Evolutionary conservation across 2,888 invertebrate genomes (phyloP), one percentile per base, ranked within the genome.

Genomic region (Crematogaster levior): DNA sequence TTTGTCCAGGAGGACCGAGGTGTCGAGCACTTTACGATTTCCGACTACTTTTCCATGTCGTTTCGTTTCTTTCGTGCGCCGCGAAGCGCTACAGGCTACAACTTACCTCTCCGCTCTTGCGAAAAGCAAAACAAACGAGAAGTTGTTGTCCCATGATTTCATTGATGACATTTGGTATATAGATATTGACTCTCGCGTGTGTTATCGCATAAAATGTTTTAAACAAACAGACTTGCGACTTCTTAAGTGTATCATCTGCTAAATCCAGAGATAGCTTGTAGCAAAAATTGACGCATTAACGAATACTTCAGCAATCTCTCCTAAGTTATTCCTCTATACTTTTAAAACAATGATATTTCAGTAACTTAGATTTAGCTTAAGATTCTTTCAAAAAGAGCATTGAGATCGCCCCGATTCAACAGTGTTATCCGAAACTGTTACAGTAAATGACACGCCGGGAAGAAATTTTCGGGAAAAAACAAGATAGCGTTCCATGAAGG

Each of bases 11-110:
- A 93, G 91, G 91, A 83, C 53, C 88, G 92, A 93, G 92, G 93
- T 92, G 94, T 91, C 93, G 94, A 94, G 92, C 91, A 90, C 87
- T 94, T 94, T 92, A 94, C 94, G 93, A 92, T 94, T 94, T 94
- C 93, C 93, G 92, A 92, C 92, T 92, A 90, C 91, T 92, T 92
- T 90, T 89, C 90, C 90, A 73, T 89, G 85, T 80, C 90, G 86
- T 86, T 90, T 84, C 90, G 85, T 86, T 90, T 86, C 90, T 86
- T 88, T 90, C 88, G 70, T 56, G 46, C 58, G 75, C 37, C 74
- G 66, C 79, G 21, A 77, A 58, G 30, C 77, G 30, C 37, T 63
- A n/a, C 51, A 40, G 15, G 24, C 30, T 56, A 56, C 77, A 43
- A 43, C 43, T 34, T 40, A 18, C 30, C 30, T 21, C 21, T 68